Evolutionary conservation across 2,888 invertebrate genomes (phyloP).

Genomic region (Acanthacorydalis orientalis): DNA sequence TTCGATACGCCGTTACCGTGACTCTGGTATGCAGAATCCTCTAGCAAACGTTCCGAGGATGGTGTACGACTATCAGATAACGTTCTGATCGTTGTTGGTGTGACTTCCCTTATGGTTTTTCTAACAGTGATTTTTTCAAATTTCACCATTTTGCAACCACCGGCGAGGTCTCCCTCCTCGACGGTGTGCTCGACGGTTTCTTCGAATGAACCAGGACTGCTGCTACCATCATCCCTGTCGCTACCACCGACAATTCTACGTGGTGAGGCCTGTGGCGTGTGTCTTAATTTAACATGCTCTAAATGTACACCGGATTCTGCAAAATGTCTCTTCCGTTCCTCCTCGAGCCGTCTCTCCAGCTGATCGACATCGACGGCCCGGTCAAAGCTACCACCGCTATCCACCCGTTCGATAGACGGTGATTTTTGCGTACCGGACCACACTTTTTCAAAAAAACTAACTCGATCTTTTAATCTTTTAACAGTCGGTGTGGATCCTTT

Average conservation of each 20-base stretch:
- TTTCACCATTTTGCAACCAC: conserved; percentile 49
- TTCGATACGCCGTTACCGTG: conserved; percentile 28
- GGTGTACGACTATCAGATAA: conserved; percentile 30
- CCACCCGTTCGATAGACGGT: conserved; percentile 22
- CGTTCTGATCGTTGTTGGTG: conserved; percentile 18
- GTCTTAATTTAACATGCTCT: conserved; percentile 40
- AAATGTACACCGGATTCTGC: conserved; percentile 37
- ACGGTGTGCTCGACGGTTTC: conserved; percentile 33
- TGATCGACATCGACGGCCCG: conserved; percentile 36
- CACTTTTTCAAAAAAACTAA: conserved; percentile 65
- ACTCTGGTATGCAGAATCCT: conserved; percentile 42
- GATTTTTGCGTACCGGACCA: conserved; percentile 37
- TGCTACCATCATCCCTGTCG: conserved; percentile 11
- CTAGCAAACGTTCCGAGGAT: conserved; percentile 31
- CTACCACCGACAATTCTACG: conserved; percentile 18
- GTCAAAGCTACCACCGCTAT: conserved; percentile 14
- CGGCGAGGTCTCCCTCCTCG: conserved; percentile 46
- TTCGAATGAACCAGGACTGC: conserved; percentile 22
- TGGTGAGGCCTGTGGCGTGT: conserved; percentile 34
- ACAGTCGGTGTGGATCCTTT: conserved; percentile 23
- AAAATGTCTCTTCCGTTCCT: conserved; percentile 30
- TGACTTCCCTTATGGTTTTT: conserved; percentile 42
- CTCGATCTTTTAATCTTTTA: conserved; percentile 49
- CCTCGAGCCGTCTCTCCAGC: conserved; percentile 39
- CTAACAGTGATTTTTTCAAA: conserved; percentile 52